phyloP scores from a whole-genome alignment of 2,113 vertebrate species.

The Paracanthobrama guichenoti region DNA sequence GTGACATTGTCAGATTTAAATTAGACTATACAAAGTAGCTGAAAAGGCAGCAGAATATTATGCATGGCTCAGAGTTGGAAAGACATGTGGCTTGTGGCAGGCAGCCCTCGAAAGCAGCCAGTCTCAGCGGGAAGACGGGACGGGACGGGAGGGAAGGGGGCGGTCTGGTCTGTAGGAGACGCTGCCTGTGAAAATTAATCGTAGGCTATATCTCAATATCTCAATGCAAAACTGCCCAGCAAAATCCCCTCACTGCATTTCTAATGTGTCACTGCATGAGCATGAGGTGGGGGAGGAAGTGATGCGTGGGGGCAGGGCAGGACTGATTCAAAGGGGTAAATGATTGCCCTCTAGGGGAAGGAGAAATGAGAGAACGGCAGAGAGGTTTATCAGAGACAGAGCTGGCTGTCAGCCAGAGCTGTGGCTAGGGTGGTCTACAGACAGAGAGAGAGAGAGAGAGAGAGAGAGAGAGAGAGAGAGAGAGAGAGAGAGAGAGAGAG shows the following conservation, averaged over 20 bases:
- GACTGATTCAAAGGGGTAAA: slow-evolving; percentile 59
- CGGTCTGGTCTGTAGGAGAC: slow-evolving; percentile 7
- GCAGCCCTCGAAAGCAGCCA: slow-evolving; percentile 20
- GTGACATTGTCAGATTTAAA: background rate
- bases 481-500: slow-evolving; percentile 13
- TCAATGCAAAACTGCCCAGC: slow-evolving; percentile 46
- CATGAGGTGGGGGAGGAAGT: slow-evolving; percentile 43
- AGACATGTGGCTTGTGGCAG: slow-evolving; percentile 30
- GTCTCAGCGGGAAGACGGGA: slow-evolving; percentile 35
- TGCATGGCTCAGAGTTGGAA: background rate
- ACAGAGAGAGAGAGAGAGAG: slow-evolving; percentile 34
- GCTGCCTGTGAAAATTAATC: slow-evolving; percentile 51
- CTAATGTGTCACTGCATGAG: slow-evolving; percentile 55
- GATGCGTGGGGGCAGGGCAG: slow-evolving; percentile 46
- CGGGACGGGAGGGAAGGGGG: slow-evolving; percentile 16
- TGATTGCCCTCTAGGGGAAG: slow-evolving; percentile 66
- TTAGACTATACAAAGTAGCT: background rate
- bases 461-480: slow-evolving; percentile 15
- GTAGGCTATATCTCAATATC: slow-evolving; percentile 45
- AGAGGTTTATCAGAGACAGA: slow-evolving; percentile 54
- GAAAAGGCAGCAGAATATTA: slow-evolving; percentile 9
- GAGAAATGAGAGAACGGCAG: slow-evolving; percentile 42
- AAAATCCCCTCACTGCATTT: slow-evolving; percentile 46
- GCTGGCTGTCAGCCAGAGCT: slow-evolving; percentile 50
- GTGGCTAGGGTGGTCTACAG: slow-evolving; percentile 48